Evolutionary conservation across 1,140 invertebrate species (phyloP).

Genomic region (Lepidostoma basale): DNA sequence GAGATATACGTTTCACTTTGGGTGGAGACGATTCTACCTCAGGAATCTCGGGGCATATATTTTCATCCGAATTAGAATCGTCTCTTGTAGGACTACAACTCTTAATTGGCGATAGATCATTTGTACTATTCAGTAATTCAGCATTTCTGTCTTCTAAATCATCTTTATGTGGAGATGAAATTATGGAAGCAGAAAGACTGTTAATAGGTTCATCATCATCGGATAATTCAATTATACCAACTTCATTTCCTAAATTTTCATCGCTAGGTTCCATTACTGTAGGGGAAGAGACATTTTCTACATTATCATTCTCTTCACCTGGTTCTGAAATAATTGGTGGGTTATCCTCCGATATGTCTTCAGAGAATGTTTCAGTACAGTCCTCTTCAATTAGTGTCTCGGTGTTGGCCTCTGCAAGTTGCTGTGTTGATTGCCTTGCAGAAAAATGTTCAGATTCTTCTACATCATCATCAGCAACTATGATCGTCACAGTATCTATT

Average conservation of each 20-base stretch:
- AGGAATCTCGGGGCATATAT: neutral
- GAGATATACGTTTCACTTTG: conserved; percentile 42
- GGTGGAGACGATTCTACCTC: conserved; percentile 51
- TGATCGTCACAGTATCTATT: neutral
- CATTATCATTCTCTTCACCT: neutral
- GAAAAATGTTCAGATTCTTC: neutral
- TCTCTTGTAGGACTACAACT: conserved; percentile 49
- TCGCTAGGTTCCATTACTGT: neutral
- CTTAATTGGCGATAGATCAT: conserved; percentile 64
- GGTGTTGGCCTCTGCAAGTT: conserved; percentile 54
- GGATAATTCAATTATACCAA: conserved; percentile 11
- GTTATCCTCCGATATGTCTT: neutral
- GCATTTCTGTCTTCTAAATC: conserved; percentile 58
- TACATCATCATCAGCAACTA: neutral
- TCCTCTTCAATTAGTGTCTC: conserved; percentile 38
- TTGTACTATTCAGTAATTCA: conserved; percentile 61
- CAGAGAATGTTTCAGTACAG: neutral
- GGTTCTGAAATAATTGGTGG: neutral
- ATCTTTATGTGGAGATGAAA: conserved; percentile 48
- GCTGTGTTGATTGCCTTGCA: conserved; percentile 47
- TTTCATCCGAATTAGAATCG: conserved; percentile 47
- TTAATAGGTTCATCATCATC: conserved; percentile 1
- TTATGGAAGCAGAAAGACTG: neutral
- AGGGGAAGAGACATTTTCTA: neutral
- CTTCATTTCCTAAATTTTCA: neutral